Conservation (phyloP, 2,797 vertebrate genomes). For the Neosalanx taihuensis region DNA sequence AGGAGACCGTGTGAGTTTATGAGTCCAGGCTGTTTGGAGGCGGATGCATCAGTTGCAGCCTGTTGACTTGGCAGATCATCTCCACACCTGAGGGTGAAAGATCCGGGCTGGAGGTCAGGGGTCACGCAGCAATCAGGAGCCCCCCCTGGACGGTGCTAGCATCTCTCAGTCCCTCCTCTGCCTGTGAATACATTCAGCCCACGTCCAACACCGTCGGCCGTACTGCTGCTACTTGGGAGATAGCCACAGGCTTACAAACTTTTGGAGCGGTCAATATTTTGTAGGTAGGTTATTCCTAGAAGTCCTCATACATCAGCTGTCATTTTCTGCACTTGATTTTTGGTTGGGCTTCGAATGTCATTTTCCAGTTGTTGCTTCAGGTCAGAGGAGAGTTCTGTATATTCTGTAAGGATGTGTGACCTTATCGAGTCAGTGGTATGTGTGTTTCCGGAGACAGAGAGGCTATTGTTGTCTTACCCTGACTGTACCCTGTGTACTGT, state of each 20-base stretch:
- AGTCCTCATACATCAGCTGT: too few species aligned
- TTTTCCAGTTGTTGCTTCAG: neutral
- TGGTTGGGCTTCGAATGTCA: neutral
- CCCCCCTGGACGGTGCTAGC: neutral
- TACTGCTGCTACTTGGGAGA: neutral
- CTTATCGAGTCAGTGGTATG: constrained; percentile 1
- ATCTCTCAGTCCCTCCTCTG: constrained; percentile 23
- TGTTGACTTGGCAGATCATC: constrained; percentile 11
- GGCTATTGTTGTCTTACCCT: constrained; percentile 9
- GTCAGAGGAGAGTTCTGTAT: neutral
- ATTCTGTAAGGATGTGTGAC: constrained; percentile 3
- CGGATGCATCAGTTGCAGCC: neutral
- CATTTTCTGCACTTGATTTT: too few species aligned
- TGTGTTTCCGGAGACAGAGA: constrained; percentile 11
- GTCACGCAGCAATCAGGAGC: constrained; percentile 7
- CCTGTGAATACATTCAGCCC: constrained; percentile 7
- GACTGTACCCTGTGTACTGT: neutral
- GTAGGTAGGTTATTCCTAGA: too few species aligned
- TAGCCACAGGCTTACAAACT: neutral
- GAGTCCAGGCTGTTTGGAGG: constrained; percentile 1
- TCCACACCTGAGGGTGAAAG: constrained; percentile 31
- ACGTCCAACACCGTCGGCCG: neutral
- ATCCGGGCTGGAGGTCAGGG: constrained; percentile 39
- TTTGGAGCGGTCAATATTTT: neutral
- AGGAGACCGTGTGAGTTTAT: too few species aligned